phyloP scores from a whole-genome alignment of 2,888 invertebrate genomes.

The Lordiphosa fenestrarum region DNA sequence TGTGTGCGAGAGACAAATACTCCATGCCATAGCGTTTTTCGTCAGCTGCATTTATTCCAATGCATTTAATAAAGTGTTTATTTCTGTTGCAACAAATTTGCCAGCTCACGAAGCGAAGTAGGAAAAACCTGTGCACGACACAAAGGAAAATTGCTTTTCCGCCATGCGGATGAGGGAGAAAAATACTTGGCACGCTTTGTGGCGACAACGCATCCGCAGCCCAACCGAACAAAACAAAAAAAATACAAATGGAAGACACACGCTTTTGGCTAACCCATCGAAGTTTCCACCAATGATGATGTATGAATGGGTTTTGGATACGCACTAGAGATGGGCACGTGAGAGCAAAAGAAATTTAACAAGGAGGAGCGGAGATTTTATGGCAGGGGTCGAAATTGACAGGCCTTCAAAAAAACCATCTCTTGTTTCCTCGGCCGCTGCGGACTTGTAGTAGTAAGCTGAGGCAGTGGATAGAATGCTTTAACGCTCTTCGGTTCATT shows the following conservation, averaged over 20 bases:
- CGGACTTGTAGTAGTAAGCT: too few species aligned
- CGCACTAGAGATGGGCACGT: slow-evolving; percentile 14
- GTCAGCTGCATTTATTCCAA: slow-evolving; percentile 64
- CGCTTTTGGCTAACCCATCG: slow-evolving; percentile 52
- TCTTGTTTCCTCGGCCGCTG: too few species aligned
- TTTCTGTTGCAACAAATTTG: slow-evolving; percentile 73
- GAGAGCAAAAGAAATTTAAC: neutral
- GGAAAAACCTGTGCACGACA: slow-evolving; percentile 68
- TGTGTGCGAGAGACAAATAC: slow-evolving; percentile 8
- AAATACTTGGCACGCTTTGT: slow-evolving; percentile 69
- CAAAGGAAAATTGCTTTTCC: slow-evolving; percentile 76
- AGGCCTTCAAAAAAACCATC: too few species aligned
- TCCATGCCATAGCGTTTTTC: slow-evolving; percentile 1
- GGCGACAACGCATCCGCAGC: slow-evolving; percentile 29
- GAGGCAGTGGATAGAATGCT: too few species aligned
- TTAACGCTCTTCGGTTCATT: too few species aligned
- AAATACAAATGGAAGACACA: slow-evolving; percentile 19
- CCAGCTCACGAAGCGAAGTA: slow-evolving; percentile 57
- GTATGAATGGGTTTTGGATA: slow-evolving; percentile 35
- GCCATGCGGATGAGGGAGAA: slow-evolving; percentile 51
- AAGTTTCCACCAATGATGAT: slow-evolving; percentile 59
- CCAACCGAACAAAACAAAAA: neutral
- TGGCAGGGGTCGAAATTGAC: too few species aligned
- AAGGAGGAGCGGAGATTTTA: too few species aligned
- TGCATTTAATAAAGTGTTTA: slow-evolving; percentile 77